These are phyloP conservation scores for Tympanoctomys barrerae DNA, from an alignment of 2,797 vertebrate genomes.

Conservation along the genomic window DNA sequence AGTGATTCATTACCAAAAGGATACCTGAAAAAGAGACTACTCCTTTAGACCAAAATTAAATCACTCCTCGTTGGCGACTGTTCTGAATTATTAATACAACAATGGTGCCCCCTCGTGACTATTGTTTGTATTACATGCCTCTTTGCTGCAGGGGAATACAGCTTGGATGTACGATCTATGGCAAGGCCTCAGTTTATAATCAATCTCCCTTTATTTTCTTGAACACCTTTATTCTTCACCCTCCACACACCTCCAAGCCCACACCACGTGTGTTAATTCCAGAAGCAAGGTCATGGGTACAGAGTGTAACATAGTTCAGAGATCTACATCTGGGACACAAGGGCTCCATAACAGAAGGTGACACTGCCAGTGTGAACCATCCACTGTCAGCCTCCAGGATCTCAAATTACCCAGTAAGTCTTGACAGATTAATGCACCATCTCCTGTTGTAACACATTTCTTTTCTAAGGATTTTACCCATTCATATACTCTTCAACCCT, in stretches of 20 bases:
- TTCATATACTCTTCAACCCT: background rate
- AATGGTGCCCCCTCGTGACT: constrained; percentile 44
- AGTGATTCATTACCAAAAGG: background rate
- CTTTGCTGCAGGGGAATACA: background rate
- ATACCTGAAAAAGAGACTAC: constrained; percentile 21
- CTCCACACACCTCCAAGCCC: background rate
- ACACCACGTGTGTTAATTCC: background rate
- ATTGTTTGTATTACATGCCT: background rate
- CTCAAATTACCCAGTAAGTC: background rate
- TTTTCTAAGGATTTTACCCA: background rate
- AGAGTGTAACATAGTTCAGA: background rate
- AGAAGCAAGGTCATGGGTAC: background rate
- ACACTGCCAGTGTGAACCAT: background rate
- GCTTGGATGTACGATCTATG: background rate
- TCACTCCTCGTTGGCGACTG: background rate
- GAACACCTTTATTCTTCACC: background rate
- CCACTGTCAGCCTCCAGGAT: background rate
- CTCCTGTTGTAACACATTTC: background rate
- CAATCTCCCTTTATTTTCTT: background rate
- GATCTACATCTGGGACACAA: background rate
- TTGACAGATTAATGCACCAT: background rate
- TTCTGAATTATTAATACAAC: background rate
- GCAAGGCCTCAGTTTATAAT: background rate
- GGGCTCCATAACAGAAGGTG: background rate
- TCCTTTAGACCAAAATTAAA: constrained; percentile 29